Evolutionary conservation across 2,113 vertebrate species (phyloP).

Genomic region (Esox niger): DNA sequence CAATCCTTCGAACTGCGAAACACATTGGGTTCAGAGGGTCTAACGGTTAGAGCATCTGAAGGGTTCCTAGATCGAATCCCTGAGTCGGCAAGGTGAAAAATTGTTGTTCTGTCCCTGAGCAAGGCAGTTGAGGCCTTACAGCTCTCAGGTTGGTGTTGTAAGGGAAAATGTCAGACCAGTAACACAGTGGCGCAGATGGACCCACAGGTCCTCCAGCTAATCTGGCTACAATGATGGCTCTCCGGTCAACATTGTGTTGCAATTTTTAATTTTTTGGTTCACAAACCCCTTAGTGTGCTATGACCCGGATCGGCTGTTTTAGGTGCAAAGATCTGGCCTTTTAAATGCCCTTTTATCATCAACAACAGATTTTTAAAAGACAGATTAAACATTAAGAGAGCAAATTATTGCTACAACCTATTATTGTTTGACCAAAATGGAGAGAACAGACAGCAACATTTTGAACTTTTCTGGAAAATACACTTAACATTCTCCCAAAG

Average conservation of each 20-base stretch:
- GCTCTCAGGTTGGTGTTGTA: too few species aligned
- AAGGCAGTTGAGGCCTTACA: too few species aligned
- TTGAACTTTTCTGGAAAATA: background rate
- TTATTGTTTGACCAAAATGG: background rate
- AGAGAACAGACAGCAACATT: background rate
- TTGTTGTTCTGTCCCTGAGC: too few species aligned
- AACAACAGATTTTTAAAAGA: too few species aligned
- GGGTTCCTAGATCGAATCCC: too few species aligned
- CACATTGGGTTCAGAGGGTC: slow-evolving; percentile 41
- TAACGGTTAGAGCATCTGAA: too few species aligned
- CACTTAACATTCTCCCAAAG: too few species aligned
- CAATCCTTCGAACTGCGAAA: slow-evolving; percentile 45
- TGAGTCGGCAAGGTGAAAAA: too few species aligned
- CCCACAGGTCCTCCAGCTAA: background rate
- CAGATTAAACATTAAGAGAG: background rate
- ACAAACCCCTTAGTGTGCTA: background rate
- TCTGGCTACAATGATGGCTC: background rate
- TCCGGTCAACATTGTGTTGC: background rate
- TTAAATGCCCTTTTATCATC: background rate
- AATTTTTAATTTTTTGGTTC: background rate
- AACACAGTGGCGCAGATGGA: background rate
- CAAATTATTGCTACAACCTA: background rate
- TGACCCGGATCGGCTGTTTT: background rate
- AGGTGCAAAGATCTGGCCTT: background rate
- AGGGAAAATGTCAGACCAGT: too few species aligned